Conservation (phyloP, 1,140 invertebrate genomes). For the Belonocnema kinseyi region DNA sequence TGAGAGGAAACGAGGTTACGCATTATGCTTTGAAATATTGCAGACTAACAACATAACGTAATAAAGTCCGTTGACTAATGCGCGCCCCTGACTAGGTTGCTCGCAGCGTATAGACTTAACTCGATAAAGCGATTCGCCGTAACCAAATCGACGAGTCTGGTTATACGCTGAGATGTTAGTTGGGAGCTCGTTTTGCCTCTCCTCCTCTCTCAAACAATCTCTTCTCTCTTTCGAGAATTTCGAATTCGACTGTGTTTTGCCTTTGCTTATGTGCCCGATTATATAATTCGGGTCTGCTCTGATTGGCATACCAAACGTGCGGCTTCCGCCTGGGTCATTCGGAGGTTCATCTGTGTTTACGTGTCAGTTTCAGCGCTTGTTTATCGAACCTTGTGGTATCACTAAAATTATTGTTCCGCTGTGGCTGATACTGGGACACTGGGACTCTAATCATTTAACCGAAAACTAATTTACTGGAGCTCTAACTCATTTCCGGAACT, state of each 20-base stretch:
- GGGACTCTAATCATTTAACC: conserved; percentile 20
- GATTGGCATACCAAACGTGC: conserved; percentile 30
- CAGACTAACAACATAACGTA: conserved; percentile 30
- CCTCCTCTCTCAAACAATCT: neutral
- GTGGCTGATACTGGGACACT: conserved; percentile 18
- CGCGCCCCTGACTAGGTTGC: conserved; percentile 27
- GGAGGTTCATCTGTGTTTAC: conserved; percentile 29
- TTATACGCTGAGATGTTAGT: conserved; percentile 17
- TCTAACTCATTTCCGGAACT: conserved; percentile 24
- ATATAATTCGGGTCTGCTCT: conserved; percentile 29
- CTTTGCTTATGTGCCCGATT: conserved; percentile 30
- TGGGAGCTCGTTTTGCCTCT: conserved; percentile 23
- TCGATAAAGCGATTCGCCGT: conserved; percentile 29
- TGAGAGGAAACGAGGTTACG: conserved; percentile 21
- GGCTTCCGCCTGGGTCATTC: conserved; percentile 24
- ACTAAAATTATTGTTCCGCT: conserved; percentile 29
- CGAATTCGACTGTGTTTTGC: conserved; percentile 29
- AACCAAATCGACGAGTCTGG: conserved; percentile 23
- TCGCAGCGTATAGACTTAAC: conserved; percentile 29
- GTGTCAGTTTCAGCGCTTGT: conserved; percentile 31
- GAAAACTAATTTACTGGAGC: conserved; percentile 24
- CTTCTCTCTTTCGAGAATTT: conserved; percentile 1
- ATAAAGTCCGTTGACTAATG: conserved; percentile 29
- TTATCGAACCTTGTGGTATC: conserved; percentile 26
- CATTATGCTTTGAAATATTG: conserved; percentile 30